phyloP scores from a whole-genome alignment of 2,113 vertebrate species.

The Mirza zaza region DNA sequence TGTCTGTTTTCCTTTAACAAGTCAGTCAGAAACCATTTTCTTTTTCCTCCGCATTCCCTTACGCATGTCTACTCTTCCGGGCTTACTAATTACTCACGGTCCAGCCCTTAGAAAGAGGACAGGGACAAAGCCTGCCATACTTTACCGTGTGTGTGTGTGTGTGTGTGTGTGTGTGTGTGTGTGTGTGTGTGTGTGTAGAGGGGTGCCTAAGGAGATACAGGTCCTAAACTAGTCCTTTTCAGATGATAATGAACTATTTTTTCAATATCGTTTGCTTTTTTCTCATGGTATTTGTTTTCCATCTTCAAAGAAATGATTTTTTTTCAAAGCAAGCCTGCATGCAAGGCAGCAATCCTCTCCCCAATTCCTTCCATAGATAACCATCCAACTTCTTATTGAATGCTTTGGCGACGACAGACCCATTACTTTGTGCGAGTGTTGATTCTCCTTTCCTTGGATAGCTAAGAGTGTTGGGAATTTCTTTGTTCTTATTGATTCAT shows the following conservation, averaged over 20 bases:
- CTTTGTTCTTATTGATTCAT: background rate
- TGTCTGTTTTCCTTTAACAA: background rate
- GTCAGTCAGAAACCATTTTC: background rate
- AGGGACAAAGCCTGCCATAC: rapidly evolving
- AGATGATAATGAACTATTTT: background rate
- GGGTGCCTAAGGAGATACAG: rapidly evolving
- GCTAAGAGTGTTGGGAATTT: background rate
- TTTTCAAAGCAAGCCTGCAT: background rate
- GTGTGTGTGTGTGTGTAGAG: rapidly evolving
- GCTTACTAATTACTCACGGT: background rate
- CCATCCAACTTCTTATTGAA: background rate
- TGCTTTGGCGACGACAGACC: background rate
- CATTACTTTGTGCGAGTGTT: background rate
- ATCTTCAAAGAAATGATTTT: background rate
- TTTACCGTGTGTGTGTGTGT: rapidly evolving
- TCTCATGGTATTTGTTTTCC: background rate
- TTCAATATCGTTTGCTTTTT: background rate
- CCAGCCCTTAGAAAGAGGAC: background rate
- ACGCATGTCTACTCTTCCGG: background rate
- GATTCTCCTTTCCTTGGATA: background rate
- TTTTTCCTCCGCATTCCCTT: no score
- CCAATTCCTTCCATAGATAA: background rate
- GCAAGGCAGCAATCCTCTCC: no score
- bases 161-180: rapidly evolving
- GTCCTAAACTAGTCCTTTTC: background rate